phyloP scores from a whole-genome alignment of 1,140 invertebrate species.

The Hycleus phaleratus region DNA sequence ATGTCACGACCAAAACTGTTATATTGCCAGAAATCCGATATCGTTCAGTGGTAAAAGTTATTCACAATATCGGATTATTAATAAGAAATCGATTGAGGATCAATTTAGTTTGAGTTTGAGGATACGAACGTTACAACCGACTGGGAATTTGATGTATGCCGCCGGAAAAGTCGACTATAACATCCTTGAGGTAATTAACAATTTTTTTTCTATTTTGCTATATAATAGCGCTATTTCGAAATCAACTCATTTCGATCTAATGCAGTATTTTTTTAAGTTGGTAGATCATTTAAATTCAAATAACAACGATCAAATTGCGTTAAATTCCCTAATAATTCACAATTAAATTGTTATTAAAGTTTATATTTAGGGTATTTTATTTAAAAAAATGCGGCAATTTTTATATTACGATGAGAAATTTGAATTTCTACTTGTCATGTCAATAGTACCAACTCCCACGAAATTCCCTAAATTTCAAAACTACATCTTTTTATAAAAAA shows the following conservation, averaged over 20 bases:
- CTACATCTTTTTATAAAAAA: too few relatives aligned
- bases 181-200: slow-evolving; percentile 62
- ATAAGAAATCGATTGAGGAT: slow-evolving; percentile 67
- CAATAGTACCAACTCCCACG: too few relatives aligned
- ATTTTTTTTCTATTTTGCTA: not conserved
- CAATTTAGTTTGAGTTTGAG: slow-evolving; percentile 70
- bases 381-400: too few relatives aligned
- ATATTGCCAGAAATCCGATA: slow-evolving; percentile 61
- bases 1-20: slow-evolving; percentile 59
- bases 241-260: too few relatives aligned
- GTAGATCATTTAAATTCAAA: too few relatives aligned
- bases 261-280: too few relatives aligned
- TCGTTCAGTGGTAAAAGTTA: slow-evolving; percentile 81
- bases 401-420: too few relatives aligned
- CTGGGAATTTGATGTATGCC: slow-evolving; percentile 82
- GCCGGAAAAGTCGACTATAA: slow-evolving; percentile 83
- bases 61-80: slow-evolving; percentile 69
- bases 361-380: too few relatives aligned
- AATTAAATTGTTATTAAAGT: too few relatives aligned
- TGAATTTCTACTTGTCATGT: too few relatives aligned
- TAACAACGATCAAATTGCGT: not conserved
- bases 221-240: not conserved
- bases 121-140: slow-evolving; percentile 74
- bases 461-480: too few relatives aligned
- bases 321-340: not conserved